Conservation (phyloP, 2,797 vertebrate genomes). For the Pampus argenteus region DNA sequence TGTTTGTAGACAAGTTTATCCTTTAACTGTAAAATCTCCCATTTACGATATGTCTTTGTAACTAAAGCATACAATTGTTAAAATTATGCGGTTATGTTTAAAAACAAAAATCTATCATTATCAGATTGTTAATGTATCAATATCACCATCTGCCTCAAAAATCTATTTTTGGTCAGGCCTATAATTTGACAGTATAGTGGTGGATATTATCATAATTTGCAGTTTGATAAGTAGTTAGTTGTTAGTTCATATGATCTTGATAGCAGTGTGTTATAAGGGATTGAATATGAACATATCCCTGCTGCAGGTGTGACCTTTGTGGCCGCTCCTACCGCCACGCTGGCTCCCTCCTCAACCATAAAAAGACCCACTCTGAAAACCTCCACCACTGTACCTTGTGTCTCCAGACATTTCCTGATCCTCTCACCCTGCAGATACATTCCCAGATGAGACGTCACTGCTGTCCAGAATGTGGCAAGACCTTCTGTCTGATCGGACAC, state of each 20-base stretch:
- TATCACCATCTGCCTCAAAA: background rate
- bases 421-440: conserved; percentile 90
- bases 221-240: conserved; percentile 9
- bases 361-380: conserved; percentile 91
- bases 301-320: conserved; percentile 89
- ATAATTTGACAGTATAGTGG: conserved; percentile 1
- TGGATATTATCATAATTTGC: background rate
- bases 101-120: background rate
- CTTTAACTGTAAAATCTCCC: background rate
- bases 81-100: background rate
- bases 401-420: conserved; percentile 91
- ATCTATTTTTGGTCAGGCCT: background rate
- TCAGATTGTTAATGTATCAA: background rate
- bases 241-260: conserved; percentile 4
- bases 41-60: background rate
- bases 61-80: background rate
- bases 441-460: conserved; percentile 90
- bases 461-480: conserved; percentile 91
- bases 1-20: background rate
- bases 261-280: conserved; percentile 6
- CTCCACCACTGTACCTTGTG: conserved; percentile 91
- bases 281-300: conserved; percentile 42
- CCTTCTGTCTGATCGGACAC: conserved; percentile 89
- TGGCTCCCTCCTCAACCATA: conserved; percentile 93
- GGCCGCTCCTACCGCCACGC: conserved; percentile 94